Percentiles rank a stretch among this genome's conserved stretches.
Conservation (phyloP, 2,888 invertebrate species). For the Sminthurinus aureus region DNA sequence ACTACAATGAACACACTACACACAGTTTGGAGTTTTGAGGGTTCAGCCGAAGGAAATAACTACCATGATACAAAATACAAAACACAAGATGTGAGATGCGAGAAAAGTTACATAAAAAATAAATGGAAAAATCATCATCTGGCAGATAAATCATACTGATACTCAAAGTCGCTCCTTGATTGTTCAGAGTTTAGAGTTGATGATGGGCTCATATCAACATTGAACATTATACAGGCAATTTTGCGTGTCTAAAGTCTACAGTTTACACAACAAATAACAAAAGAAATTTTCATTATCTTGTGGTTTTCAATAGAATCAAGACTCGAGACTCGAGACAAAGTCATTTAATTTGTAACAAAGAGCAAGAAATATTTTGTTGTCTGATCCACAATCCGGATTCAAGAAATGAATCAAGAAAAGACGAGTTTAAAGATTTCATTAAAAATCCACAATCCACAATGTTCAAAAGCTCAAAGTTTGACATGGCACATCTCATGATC, state of each 20-base stretch:
- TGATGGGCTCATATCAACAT: too few relatives aligned
- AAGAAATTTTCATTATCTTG: background rate
- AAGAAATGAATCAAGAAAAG: too few relatives aligned
- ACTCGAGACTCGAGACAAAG: too few relatives aligned
- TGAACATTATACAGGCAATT: too few relatives aligned
- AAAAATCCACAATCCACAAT: background rate
- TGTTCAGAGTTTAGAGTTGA: too few relatives aligned
- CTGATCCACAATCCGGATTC: background rate
- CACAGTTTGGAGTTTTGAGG: background rate
- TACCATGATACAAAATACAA: too few relatives aligned
- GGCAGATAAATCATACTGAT: too few relatives aligned
- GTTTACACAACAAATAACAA: background rate
- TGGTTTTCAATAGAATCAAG: too few relatives aligned
- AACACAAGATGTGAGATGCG: background rate
- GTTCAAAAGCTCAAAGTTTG: background rate
- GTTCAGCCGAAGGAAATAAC: background rate
- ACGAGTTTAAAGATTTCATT: background rate
- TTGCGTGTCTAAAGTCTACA: too few relatives aligned
- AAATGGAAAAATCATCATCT: background rate
- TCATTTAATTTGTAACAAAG: background rate
- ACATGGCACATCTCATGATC: background rate
- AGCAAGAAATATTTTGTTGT: background rate
- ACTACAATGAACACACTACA: too few relatives aligned
- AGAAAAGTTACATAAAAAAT: background rate
- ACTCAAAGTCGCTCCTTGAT: too few relatives aligned